Conservation (phyloP, 2,113 vertebrate species). For the Forbesichthys papilliferus region DNA sequence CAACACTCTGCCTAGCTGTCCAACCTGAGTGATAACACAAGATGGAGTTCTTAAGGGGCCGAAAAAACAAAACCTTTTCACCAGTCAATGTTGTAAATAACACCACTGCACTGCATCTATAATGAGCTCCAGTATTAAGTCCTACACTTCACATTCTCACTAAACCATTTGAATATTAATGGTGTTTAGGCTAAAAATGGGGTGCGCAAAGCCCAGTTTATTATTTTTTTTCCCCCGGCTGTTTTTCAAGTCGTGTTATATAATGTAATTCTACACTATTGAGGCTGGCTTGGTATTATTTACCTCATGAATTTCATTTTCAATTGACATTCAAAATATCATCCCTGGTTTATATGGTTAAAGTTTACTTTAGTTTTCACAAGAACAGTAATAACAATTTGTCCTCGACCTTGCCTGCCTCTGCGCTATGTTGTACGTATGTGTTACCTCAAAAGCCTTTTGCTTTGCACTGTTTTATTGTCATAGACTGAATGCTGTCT, state of each 20-base stretch:
- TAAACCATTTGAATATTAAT: slow-evolving; percentile 33
- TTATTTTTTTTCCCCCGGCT: neutral
- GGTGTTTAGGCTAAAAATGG: slow-evolving; percentile 23
- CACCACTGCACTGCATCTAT: slow-evolving; percentile 2
- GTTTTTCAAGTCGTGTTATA: slow-evolving; percentile 23
- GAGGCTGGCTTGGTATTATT: neutral
- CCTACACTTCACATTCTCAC: neutral
- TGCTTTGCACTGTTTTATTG: slow-evolving; percentile 30
- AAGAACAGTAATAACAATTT: slow-evolving; percentile 13
- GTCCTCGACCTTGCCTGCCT: slow-evolving; percentile 41
- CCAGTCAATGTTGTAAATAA: slow-evolving; percentile 21
- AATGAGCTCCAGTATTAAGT: slow-evolving; percentile 5
- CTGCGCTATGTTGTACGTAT: too few species aligned
- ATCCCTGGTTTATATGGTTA: slow-evolving; percentile 3
- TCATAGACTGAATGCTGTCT: slow-evolving; percentile 16
- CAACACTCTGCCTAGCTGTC: slow-evolving; percentile 16
- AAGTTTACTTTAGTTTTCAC: neutral
- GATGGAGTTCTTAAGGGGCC: slow-evolving; percentile 2
- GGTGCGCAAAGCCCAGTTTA: neutral
- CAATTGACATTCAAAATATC: neutral
- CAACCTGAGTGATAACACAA: slow-evolving; percentile 2
- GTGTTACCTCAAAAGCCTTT: slow-evolving; percentile 23
- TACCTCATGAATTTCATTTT: slow-evolving; percentile 5
- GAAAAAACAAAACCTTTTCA: slow-evolving; percentile 13
- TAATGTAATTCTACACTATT: neutral